Evolutionary conservation across 2,113 vertebrate genomes (phyloP), one percentile per base, ranked within the genome.

Genomic region (Gasterosteus nipponicus): DNA sequence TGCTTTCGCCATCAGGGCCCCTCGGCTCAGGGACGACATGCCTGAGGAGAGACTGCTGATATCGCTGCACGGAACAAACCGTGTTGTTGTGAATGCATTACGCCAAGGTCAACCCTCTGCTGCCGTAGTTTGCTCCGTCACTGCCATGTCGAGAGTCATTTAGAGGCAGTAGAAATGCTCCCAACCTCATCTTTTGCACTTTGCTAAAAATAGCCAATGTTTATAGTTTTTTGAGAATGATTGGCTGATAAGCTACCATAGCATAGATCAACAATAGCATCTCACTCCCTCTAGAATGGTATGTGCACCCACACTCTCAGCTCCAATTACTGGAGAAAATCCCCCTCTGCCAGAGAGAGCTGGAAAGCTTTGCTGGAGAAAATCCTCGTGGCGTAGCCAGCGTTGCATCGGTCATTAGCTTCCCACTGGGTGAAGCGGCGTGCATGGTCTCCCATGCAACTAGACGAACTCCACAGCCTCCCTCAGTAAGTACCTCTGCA

Each of bases 401-500:
- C 71, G 76, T 79, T 81, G 82, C 81, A 65, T 75, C 51, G 76
- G 87, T 84, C 87, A 90, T 91, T 91, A 91, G 84, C 78, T 86
- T 82, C 88, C 86, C 80, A 86, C 84, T 63, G 82, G 84, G 84
- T 81, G 75, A 84, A 86, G 78, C 87, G 81, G 66, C 85, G 86
- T 15, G 87, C 87, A 77, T 83, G 84, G 78, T 76, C 82, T 88
- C 85, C 75, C 81, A 85, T 81, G 79, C 81, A 82, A 68, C 44
- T 74, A 76, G 63, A 66, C 77, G 6, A 46, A 69, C 80, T 61
- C 72, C 59, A 68, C 86, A 83, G 69, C 70, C 77, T 81, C 74
- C 67, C 58, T 77, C 77, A 41, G 57, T 72, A 59, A 82, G 70
- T 68, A 69, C 70, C 81, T 75, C 78, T 86, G 64, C 71, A 73